Conservation (phyloP, 2,888 invertebrate species). For the Dione vanillae region DNA sequence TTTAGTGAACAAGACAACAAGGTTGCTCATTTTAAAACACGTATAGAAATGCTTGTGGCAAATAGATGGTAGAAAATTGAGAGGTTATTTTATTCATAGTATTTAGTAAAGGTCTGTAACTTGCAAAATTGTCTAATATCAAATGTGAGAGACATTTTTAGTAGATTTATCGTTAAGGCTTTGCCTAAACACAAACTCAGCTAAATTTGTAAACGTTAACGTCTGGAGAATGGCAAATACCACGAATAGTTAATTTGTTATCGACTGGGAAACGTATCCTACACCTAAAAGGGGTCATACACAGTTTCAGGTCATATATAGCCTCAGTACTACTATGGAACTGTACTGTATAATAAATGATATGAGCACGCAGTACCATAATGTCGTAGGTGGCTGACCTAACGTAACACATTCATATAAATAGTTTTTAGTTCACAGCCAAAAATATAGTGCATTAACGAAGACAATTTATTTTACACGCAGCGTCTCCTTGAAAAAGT, state of each 20-base stretch:
- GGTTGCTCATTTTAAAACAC: background rate
- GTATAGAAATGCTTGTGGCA: background rate
- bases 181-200: background rate
- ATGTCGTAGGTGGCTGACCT: background rate
- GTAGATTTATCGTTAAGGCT: background rate
- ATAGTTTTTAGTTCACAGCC: too few species aligned
- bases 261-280: slow-evolving; percentile 4
- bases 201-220: background rate
- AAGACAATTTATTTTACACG: too few species aligned
- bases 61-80: background rate
- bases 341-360: slow-evolving; percentile 4
- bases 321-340: background rate
- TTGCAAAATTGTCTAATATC: background rate
- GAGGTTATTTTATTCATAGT: background rate
- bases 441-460: too few species aligned
- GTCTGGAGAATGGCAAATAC: slow-evolving; percentile 2
- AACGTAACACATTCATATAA: background rate
- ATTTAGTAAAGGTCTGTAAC: background rate
- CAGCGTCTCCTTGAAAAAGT: too few species aligned
- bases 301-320: too few species aligned
- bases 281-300: background rate
- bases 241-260: slow-evolving; percentile 9
- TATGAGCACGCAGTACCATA: background rate
- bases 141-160: background rate
- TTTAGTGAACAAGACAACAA: background rate